Percentiles rank a stretch among this genome's conserved stretches.
These are phyloP conservation scores for Brachylomia viminalis DNA, from an alignment of 2,888 invertebrate genomes.

Conservation along the genomic window DNA sequence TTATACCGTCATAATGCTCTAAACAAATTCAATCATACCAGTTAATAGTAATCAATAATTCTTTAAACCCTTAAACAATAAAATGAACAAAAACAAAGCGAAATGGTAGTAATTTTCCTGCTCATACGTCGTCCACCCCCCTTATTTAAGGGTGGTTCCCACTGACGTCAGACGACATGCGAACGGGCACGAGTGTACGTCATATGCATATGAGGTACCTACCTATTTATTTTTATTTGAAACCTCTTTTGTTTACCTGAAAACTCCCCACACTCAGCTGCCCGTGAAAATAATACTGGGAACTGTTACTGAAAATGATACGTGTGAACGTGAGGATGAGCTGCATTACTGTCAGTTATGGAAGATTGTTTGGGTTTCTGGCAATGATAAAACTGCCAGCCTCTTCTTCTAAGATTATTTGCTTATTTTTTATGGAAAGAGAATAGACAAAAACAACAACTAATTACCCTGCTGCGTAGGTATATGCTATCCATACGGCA, in stretches of 20 bases:
- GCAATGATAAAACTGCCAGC: background rate
- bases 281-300: constrained; percentile 10
- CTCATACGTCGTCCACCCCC: constrained; percentile 36
- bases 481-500: too few relatives aligned
- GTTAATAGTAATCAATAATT: background rate
- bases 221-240: constrained; percentile 41
- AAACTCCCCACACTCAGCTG: constrained; percentile 1
- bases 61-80: background rate
- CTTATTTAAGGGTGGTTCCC: constrained; percentile 55
- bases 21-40: background rate
- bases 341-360: background rate
- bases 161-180: constrained; percentile 74
- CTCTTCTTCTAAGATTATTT: background rate
- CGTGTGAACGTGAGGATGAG: background rate
- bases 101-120: constrained; percentile 41
- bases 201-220: constrained; percentile 58
- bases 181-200: constrained; percentile 69
- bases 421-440: too few relatives aligned
- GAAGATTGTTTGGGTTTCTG: too few relatives aligned
- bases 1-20: too few relatives aligned
- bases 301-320: background rate
- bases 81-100: constrained; percentile 16
- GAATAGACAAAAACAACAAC: too few relatives aligned
- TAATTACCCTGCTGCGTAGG: too few relatives aligned
- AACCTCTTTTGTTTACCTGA: constrained; percentile 56